Base-by-base conservation (phyloP, 1,140 invertebrate species). In the Laupala kohalensis region DNA sequence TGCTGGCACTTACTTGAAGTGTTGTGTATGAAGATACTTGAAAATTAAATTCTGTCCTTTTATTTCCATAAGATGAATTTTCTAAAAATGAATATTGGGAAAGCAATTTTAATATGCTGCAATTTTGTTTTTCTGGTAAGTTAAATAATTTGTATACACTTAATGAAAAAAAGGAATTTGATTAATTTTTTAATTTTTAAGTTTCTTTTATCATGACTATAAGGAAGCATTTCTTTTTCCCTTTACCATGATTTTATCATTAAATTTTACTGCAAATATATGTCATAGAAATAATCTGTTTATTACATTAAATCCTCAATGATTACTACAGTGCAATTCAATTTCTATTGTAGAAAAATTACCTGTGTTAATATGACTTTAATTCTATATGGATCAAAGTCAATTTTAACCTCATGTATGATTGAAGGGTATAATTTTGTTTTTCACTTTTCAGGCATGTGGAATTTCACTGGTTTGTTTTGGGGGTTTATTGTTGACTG, bases 401-500 rank as follows among this genome's bases (percentile, higher is more conserved):
- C n/a, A n/a, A n/a, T n/a, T n/a, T n/a, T n/a, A n/a, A n/a, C n/a
- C n/a, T n/a, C n/a, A n/a, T n/a, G n/a, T n/a, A n/a, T n/a, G n/a
- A n/a, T n/a, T n/a, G n/a, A n/a, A n/a, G n/a, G n/a, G n/a, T n/a
- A n/a, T n/a, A n/a, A n/a, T n/a, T n/a, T n/a, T n/a, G n/a, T n/a
- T 73, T 74, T 74, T 68, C 69, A 6, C 53, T 64, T 84, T 85
- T 63, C 76, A 92, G 91, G 82, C 85, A 30, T 90, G 88, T 74
- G 90, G 90, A 67, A 85, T 89, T 70, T 76, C 84, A 1, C 80
- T 92, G 74, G 85, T 92, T 74, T 84, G 86, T 67, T 82, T 88
- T 28, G 90, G 90, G 12, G 88, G 88, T 73, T 80, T 91, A 65
- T 78, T 92, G 1, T 82, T 91, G 62, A 85, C 86, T 63, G 90